Evolutionary conservation across 2,797 vertebrate genomes (phyloP).

Genomic region (Graptemys geographica): DNA sequence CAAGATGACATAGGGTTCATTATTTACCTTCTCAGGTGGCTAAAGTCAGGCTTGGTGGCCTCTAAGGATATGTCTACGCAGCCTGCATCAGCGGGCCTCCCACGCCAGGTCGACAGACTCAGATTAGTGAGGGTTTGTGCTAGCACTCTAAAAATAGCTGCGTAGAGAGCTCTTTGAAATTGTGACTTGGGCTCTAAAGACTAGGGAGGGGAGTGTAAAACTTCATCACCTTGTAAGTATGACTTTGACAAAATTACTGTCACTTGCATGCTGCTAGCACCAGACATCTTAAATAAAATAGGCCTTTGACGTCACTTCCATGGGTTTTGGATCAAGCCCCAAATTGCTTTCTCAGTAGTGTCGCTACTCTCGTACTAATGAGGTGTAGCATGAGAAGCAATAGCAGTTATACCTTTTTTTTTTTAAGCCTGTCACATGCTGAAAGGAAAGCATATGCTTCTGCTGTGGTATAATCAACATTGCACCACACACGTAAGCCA

Average conservation of each 20-base stretch:
- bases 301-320: not conserved
- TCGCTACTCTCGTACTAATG: not conserved
- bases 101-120: not conserved
- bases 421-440: not conserved
- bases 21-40: constrained; percentile 73
- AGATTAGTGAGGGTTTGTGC: not conserved
- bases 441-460: not conserved
- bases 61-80: constrained; percentile 39
- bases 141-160: not conserved
- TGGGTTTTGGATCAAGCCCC: not conserved
- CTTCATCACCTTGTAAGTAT: not conserved
- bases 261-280: not conserved
- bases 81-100: not conserved
- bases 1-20: constrained; percentile 52
- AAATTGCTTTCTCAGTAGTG: not conserved
- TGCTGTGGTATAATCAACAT: not conserved
- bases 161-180: not conserved
- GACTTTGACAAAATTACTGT: constrained; percentile 12
- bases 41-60: constrained; percentile 50
- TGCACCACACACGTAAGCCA: not conserved
- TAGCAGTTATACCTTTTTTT: not conserved
- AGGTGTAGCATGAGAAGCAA: not conserved
- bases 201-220: not conserved
- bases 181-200: not conserved
- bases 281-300: not conserved